phyloP scores from a whole-genome alignment of 30 jellyfish, hydroid and myxozoan genomes.

The Haliclystus octoradiatus region DNA sequence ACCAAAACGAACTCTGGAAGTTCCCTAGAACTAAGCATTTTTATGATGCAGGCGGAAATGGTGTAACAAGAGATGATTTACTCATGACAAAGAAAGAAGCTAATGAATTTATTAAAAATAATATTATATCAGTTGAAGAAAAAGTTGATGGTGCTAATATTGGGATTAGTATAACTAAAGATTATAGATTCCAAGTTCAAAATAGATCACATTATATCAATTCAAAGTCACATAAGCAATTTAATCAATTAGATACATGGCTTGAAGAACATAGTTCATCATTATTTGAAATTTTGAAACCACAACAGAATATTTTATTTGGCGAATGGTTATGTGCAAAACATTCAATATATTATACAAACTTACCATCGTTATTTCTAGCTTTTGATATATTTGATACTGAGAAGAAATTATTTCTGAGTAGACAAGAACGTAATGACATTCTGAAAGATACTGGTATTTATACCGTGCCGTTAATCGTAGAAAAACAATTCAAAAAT shows the following conservation, averaged over 20 bases:
- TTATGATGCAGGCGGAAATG: constrained; percentile 72
- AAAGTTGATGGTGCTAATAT: constrained; percentile 89
- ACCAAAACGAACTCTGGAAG: constrained; percentile 18
- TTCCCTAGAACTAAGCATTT: constrained; percentile 81
- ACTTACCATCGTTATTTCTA: constrained; percentile 43
- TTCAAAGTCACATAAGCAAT: constrained; percentile 60
- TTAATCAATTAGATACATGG: constrained; percentile 61
- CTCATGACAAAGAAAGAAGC: constrained; percentile 63
- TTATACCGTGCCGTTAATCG: constrained; percentile 34
- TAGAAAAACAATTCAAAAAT: constrained; percentile 16
- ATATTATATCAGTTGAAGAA: constrained; percentile 47
- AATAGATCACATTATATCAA: constrained; percentile 70
- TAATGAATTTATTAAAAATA: constrained; percentile 22
- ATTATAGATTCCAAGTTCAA: constrained; percentile 39
- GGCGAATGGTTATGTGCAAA: constrained; percentile 91
- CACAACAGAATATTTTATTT: constrained; percentile 36
- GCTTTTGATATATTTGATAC: constrained; percentile 72
- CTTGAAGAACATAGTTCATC: constrained; percentile 15
- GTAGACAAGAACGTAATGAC: constrained; percentile 27
- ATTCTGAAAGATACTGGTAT: constrained; percentile 39
- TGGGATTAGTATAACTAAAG: constrained; percentile 47
- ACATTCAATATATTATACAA: constrained; percentile 62
- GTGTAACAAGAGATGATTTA: constrained; percentile 70
- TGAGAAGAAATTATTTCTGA: constrained; percentile 10
- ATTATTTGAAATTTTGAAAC: constrained; percentile 19